Base-by-base conservation (phyloP, 2,797 vertebrate species). In the Sciurus vulgaris region DNA sequence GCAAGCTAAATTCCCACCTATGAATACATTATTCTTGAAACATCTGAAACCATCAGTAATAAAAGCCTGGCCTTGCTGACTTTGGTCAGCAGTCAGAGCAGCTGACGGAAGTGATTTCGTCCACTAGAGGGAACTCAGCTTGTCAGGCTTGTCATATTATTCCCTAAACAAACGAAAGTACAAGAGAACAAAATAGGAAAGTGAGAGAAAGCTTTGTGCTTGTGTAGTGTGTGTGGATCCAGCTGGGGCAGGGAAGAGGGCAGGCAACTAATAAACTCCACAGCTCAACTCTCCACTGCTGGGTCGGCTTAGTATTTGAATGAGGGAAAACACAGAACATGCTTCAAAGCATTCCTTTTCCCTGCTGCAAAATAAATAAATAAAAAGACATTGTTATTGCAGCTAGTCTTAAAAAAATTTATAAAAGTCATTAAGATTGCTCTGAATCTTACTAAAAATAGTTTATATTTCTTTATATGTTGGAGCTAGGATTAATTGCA, bases 81-180 rank as follows among this genome's bases (percentile, higher is more conserved):
- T 65, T 65, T 14, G 1, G 4, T 90, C 41, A 47, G 76, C 38
- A 67, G 18, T 26, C 65, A 74, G 20, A 76, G 84, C 7, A n/a
- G 84, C 63, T 30, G 74, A 91, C 91, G 72, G 69, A 89, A 74
- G 63, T 35, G 11, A 56, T 92, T 95, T 14, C 95, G 96, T 86
- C 97, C 97, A 97, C 97, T 96, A 97, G 97, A 92, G 96, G 96
- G 97, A 93, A 69, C 96, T 86, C 65, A 15, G 90, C 15, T 9
- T 93, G 41, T 56, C 41, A 63, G 13, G 90, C 15, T 9, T 93
- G 41, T 56, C 41, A 63, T 8, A 51, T 5, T 87, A 65, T 49
- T 92, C 49, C 77, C 87, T 92, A n/a, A 91, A 54, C 73, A 94
- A 93, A 86, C 0, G 91, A 49, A 91, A 95, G 33, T 59, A 67